Evolutionary conservation across 2,113 vertebrate genomes (phyloP).

Genomic region (Machaerirhynchus nigripectus): DNA sequence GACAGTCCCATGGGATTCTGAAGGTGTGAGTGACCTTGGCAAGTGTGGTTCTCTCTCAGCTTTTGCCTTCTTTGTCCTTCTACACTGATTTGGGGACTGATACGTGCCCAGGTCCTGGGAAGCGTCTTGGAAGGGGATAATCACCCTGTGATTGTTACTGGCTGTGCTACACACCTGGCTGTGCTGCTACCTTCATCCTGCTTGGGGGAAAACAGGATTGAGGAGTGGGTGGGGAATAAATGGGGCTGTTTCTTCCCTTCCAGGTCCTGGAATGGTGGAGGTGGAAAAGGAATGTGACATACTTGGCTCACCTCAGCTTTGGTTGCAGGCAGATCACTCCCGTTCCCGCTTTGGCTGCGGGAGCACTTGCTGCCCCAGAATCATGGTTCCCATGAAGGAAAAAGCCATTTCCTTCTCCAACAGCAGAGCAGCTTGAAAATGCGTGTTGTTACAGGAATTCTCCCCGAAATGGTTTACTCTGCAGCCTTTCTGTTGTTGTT

Average conservation of each 20-base stretch:
- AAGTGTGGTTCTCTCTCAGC: not conserved
- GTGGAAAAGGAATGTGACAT: not conserved
- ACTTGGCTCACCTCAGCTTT: not conserved
- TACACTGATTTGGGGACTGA: fast-evolving
- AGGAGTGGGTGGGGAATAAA: not conserved
- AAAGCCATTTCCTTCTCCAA: not conserved
- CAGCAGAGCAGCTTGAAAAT: not conserved
- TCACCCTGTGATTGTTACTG: fast-evolving
- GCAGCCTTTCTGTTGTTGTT: not conserved
- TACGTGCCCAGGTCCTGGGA: not conserved
- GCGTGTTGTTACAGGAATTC: not conserved
- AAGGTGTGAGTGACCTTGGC: not conserved
- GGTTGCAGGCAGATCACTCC: not conserved
- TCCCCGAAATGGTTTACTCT: not conserved
- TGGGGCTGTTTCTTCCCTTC: not conserved
- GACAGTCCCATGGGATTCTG: not conserved
- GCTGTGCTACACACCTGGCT: not conserved
- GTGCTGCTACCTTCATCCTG: not conserved
- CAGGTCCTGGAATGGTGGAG: not conserved
- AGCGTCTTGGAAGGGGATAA: not conserved
- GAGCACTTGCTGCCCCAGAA: not conserved
- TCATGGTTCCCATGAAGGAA: not conserved
- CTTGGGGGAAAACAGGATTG: not conserved
- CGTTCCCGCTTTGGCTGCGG: fast-evolving
- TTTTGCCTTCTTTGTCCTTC: not conserved